A percentile compares a stretch with the other conserved stretches of the same genome.
Evolutionary conservation across 1,140 invertebrate genomes (phyloP).

Genomic region (Cydia amplana): DNA sequence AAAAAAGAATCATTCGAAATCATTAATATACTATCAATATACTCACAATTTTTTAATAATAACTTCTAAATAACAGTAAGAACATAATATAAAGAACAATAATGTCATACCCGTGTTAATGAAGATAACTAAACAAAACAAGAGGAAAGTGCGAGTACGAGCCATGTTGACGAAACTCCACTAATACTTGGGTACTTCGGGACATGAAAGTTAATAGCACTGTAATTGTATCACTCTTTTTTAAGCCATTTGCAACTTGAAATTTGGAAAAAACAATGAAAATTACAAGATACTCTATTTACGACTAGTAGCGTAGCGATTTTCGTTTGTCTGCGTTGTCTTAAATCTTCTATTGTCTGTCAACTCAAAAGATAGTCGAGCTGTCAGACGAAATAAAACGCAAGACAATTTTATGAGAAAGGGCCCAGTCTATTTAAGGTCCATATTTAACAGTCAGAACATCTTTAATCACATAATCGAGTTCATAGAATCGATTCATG

Average conservation of each 20-base stretch:
- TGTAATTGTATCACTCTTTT: not conserved
- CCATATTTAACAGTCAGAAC: not conserved
- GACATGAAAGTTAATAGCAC: not conserved
- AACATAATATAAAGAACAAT: conserved; percentile 31
- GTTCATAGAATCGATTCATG: not conserved
- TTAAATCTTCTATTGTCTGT: not conserved
- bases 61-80: not conserved
- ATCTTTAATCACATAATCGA: not conserved
- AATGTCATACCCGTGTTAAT: conserved; percentile 40
- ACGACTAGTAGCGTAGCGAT: not conserved
- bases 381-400: not conserved
- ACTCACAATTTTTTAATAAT: conserved; percentile 28
- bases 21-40: not conserved
- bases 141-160: conserved; percentile 37
- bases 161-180: conserved; percentile 39
- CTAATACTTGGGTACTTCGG: not conserved
- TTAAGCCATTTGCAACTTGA: conserved; percentile 6
- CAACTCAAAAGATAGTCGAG: not conserved
- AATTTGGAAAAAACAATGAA: not conserved
- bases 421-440: not conserved
- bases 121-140: conserved; percentile 39
- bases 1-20: conserved; percentile 39
- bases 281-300: conserved; percentile 25
- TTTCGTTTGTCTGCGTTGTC: conserved; percentile 19
- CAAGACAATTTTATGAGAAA: not conserved